These are phyloP conservation scores for Haliaeetus leucogaster DNA, from an alignment of 2,113 vertebrate species.

Conservation along the genomic window DNA sequence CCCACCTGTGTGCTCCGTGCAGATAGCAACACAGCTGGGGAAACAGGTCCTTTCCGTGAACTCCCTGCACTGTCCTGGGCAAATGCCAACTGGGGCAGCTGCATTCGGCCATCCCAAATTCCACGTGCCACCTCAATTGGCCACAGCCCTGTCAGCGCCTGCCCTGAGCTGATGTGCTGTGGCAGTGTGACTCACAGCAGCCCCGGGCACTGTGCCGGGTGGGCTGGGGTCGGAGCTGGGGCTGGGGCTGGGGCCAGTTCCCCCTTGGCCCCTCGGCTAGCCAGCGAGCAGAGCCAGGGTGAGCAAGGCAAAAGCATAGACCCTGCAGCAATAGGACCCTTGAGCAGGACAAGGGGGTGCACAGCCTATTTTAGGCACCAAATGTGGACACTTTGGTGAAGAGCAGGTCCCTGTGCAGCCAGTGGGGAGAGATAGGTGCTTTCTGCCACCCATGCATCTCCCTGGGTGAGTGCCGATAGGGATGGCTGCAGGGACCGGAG, in stretches of 20 bases:
- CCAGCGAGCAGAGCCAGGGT: neutral
- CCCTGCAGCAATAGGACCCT: neutral
- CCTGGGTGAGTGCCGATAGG: neutral
- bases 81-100: neutral
- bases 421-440: neutral
- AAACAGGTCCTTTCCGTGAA: neutral
- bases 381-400: neutral
- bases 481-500: neutral
- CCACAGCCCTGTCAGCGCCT: neutral
- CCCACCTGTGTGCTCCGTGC: neutral
- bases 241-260: too few relatives aligned
- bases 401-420: neutral
- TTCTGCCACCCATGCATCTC: neutral
- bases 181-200: neutral
- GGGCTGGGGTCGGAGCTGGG: neutral
- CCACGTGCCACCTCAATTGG: neutral
- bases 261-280: rapidly evolving
- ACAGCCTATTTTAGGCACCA: neutral
- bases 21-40: neutral
- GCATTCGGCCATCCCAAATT: neutral
- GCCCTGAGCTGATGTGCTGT: neutral
- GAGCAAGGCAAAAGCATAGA: neutral
- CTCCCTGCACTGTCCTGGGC: neutral
- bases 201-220: rapidly evolving
- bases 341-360: neutral